Conservation (phyloP, 2,797 vertebrate species). For the Enteromius mattozi region DNA sequence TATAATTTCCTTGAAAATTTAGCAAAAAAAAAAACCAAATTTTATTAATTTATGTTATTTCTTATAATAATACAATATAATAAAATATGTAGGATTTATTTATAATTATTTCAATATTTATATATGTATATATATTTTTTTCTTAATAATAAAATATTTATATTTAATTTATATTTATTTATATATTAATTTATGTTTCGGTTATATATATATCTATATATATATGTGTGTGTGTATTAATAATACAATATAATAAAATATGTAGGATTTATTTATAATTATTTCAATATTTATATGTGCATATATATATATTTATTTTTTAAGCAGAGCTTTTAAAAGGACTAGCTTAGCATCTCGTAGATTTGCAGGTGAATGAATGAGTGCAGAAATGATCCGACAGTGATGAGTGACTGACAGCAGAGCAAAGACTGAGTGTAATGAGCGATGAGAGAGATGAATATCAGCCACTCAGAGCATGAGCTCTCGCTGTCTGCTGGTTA, state of each 20-base stretch:
- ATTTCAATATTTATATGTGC: no score
- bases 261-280: no score
- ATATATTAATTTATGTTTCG: no score
- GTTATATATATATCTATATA: no score
- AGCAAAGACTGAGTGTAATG: not conserved
- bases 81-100: no score
- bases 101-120: no score
- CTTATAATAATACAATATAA: not conserved
- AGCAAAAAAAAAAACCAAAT: no score
- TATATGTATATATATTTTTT: not conserved
- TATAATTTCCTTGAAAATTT: no score
- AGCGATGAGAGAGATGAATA: not conserved
- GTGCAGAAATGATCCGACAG: not conserved
- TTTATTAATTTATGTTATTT: not conserved
- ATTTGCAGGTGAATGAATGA: not conserved
- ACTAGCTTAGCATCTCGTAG: not conserved
- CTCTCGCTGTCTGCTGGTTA: not conserved
- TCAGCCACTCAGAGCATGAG: not conserved
- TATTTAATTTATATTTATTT: no score
- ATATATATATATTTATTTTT: not conserved
- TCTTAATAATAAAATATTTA: no score
- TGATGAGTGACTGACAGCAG: constrained; percentile 4
- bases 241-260: no score
- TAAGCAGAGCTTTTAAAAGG: not conserved
- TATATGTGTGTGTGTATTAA: no score